Evolutionary conservation across 2,888 invertebrate species (phyloP), one percentile per base, ranked within the genome.

Genomic region (Agriopis aurantiaria): DNA sequence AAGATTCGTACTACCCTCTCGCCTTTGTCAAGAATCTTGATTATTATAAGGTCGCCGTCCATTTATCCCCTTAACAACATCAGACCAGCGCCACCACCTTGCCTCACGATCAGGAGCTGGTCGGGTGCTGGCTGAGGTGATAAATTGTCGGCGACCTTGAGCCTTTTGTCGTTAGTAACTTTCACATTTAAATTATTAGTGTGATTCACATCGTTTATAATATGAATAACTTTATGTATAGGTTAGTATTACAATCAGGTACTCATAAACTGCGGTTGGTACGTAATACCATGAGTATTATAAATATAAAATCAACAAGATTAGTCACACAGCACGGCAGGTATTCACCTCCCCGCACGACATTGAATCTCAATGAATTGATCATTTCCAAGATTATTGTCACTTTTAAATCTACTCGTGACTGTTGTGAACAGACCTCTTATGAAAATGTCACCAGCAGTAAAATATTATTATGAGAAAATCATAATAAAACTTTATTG

Each of bases 321-420:
- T 83, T 80, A 83, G 77, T 83, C 85, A 84, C 75, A 71, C 68
- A 58, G 12, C 23, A 58, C 43, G 62, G 62, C 68, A 74, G 73
- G 73, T 74, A 73, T 46, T 17, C 71, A 69, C 73, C 43, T 70
- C 63, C 33, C 33, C 45, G 64, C 68, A 53, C 75, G 82, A 73
- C 83, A 79, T 74, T 80, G 82, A 81, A 81, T 80, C 75, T 75
- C 68, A 76, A 80, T 77, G 76, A 71, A 76, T 84, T 85, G 85
- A 74, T 85, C 82, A 85, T 72, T 76, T 68, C 45, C 67, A 71
- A 75, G 73, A 75, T 78, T 72, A 69, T 75, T 74, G 74, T 72
- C 69, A 74, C 63, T 60, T 65, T 57, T 65, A 43, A 23, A 53
- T 48, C 43, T 66, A 58, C 58, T 61, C 64, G 43, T 62, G 49